A percentile compares a stretch with the other conserved stretches of the same genome.
Evolutionary conservation across 2,113 vertebrate genomes (phyloP).

Genomic region (Mellivora capensis): DNA sequence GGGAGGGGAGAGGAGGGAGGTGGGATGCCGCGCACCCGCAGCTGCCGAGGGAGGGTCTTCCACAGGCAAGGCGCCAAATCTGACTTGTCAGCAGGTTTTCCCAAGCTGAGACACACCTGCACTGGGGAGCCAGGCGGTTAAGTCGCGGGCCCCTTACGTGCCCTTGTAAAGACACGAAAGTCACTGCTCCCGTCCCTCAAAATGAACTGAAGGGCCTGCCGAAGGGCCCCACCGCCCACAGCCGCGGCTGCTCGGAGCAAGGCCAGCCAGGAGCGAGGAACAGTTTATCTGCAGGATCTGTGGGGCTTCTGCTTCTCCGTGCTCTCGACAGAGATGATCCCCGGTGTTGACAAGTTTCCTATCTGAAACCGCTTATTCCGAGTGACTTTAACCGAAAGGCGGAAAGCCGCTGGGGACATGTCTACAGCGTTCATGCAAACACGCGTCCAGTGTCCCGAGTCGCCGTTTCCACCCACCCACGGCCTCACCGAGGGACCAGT

Average conservation of each 20-base stretch:
- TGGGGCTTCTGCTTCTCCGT: background rate
- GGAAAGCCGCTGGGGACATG: background rate
- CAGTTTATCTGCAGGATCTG: background rate
- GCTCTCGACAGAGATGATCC: background rate
- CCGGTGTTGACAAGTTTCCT: background rate
- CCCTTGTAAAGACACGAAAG: rapidly evolving
- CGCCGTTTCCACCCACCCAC: background rate
- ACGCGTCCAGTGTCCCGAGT: too few relatives aligned
- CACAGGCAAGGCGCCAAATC: rapidly evolving
- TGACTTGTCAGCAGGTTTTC: background rate
- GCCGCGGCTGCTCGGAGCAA: rapidly evolving
- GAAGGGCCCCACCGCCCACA: background rate
- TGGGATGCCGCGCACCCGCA: rapidly evolving
- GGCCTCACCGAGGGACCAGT: background rate
- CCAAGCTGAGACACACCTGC: background rate
- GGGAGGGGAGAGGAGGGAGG: rapidly evolving
- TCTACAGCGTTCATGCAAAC: background rate
- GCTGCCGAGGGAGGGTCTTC: background rate
- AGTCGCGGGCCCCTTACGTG: background rate
- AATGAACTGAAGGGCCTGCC: too few relatives aligned
- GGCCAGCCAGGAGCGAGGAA: rapidly evolving
- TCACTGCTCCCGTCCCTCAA: too few relatives aligned
- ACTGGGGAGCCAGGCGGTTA: background rate
- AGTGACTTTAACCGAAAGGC: background rate
- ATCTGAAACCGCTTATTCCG: background rate